Base-by-base conservation (phyloP, 2,888 invertebrate species). In the Stegophylla sp. region DNA sequence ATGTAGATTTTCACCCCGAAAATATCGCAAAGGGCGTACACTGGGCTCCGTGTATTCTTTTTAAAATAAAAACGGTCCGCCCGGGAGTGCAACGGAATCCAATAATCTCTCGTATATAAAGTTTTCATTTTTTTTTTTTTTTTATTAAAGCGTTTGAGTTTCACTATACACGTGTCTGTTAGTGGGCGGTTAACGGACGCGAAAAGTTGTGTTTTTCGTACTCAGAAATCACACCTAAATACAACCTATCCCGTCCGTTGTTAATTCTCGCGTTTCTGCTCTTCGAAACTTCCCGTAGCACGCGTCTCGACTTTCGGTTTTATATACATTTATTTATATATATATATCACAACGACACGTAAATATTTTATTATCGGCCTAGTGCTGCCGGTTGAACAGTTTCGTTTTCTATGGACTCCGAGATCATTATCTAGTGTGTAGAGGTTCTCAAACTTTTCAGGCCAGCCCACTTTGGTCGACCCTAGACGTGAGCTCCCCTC, bases 381-480 rank as follows among this genome's bases (percentile, higher is more conserved):
- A 53, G 51, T 53, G 23, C 15, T 43, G 23, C 15, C 26, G 75
- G 41, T n/a, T 34, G 26, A 66, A 64, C 13, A 41, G 41, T 76
- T 76, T 76, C 26, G 66, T 76, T 66, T 76, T 66, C 75, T 7
- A 66, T 53, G 51, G 63, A 75, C 34, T 51, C n/a, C n/a, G n/a
- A n/a, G 53, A 53, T 76, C 64, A 76, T 76, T 76, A 53, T 76
- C 13, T 53, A 26, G 66, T 15, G 12, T 26, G 23, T n/a, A 64
- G 64, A 51, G 66, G 75, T n/a, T n/a, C n/a, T n/a, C n/a, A n/a
- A n/a, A n/a, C n/a, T n/a, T n/a, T n/a, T n/a, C n/a, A n/a, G n/a
- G n/a, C n/a, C n/a, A n/a, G n/a, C n/a, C n/a, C n/a, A n/a, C n/a
- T n/a, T n/a, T n/a, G n/a, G n/a, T n/a, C n/a, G n/a, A n/a, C n/a